Conservation (phyloP, 2,113 vertebrate genomes). For the Centropus bengalensis region DNA sequence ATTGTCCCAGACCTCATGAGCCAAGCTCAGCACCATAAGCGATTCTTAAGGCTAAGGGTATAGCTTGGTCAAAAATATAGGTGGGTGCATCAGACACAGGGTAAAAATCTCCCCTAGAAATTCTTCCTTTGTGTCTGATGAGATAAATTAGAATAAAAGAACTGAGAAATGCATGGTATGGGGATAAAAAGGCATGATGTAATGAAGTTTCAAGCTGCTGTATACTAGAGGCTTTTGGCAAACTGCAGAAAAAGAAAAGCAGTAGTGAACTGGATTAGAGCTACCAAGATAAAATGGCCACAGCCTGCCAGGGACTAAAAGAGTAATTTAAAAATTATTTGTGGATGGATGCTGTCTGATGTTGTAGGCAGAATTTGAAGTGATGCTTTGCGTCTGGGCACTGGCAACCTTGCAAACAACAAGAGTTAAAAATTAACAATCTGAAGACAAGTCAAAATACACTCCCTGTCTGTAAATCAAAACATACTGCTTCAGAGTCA, state of each 20-base stretch:
- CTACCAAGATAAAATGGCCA: background rate
- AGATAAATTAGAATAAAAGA: background rate
- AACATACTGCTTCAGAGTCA: background rate
- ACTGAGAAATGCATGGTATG: background rate
- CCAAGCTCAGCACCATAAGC: background rate
- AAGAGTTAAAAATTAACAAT: slow-evolving; percentile 57
- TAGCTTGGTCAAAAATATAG: background rate
- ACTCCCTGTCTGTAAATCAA: slow-evolving; percentile 13
- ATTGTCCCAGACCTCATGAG: background rate
- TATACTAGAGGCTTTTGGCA: background rate
- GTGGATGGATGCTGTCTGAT: background rate
- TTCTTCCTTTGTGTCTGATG: background rate
- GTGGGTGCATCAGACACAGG: background rate
- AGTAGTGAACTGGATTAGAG: background rate
- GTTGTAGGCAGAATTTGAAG: slow-evolving; percentile 9
- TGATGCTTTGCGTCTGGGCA: background rate
- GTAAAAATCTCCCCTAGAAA: background rate
- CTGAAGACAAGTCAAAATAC: slow-evolving; percentile 39
- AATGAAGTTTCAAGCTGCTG: background rate
- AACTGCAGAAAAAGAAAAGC: background rate
- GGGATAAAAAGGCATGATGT: background rate
- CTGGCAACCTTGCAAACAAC: background rate
- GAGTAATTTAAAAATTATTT: background rate
- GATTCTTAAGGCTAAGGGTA: background rate
- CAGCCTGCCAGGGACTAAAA: background rate